These are phyloP conservation scores for Pluvianellus socialis DNA, from an alignment of 2,113 vertebrate genomes.

Conservation along the genomic window DNA sequence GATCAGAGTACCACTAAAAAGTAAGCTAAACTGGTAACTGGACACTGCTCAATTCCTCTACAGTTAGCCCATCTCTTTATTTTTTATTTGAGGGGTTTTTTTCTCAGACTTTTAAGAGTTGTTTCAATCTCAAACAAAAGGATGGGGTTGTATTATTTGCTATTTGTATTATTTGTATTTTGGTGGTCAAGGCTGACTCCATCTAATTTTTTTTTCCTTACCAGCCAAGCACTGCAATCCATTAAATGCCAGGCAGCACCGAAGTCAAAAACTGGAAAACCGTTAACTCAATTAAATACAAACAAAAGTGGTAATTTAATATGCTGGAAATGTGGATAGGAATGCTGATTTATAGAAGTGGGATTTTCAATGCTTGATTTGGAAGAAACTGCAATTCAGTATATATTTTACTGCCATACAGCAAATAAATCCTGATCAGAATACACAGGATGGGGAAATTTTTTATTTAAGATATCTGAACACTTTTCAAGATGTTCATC, in stretches of 20 bases:
- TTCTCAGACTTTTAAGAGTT: background rate
- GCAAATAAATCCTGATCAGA: background rate
- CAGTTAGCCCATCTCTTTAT: background rate
- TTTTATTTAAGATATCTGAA: background rate
- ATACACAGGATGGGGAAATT: background rate
- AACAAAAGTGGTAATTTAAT: background rate
- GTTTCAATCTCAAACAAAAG: background rate
- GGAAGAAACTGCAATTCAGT: background rate
- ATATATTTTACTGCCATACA: background rate
- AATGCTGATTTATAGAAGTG: background rate
- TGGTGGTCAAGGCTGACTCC: background rate
- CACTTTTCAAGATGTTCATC: background rate
- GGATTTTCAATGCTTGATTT: background rate
- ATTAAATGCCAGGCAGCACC: background rate
- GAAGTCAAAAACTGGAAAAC: background rate
- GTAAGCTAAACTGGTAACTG: background rate
- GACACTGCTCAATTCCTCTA: background rate
- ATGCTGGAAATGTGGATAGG: background rate
- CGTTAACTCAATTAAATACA: background rate
- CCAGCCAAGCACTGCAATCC: background rate
- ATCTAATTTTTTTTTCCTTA: background rate
- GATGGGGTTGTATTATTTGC: background rate
- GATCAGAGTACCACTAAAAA: background rate
- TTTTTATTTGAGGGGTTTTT: background rate
- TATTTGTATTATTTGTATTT: background rate